Conservation (phyloP, 2,888 invertebrate genomes). For the Lithophane semibrunnea region DNA sequence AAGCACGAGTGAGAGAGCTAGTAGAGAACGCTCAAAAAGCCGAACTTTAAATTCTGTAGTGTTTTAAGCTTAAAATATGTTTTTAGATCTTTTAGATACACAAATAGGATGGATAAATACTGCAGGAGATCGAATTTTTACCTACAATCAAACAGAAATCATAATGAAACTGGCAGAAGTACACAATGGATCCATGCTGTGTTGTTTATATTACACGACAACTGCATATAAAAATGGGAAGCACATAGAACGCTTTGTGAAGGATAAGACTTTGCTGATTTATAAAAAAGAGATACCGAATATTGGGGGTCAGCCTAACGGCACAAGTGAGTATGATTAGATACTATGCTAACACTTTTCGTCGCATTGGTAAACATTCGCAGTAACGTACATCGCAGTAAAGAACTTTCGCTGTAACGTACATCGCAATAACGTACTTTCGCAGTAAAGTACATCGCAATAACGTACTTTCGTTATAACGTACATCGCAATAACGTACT, state of each 20-base stretch:
- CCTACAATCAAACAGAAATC: neutral
- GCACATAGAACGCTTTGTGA: conserved; percentile 9
- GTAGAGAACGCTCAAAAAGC: neutral
- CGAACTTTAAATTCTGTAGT: too few relatives aligned
- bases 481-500: too few relatives aligned
- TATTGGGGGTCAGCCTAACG: neutral
- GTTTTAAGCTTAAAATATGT: neutral
- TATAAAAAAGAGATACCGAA: neutral
- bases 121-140: neutral
- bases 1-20: neutral
- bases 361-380: too few relatives aligned
- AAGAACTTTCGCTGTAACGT: too few relatives aligned
- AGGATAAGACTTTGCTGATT: conserved; percentile 16
- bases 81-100: conserved; percentile 2
- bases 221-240: neutral
- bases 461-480: too few relatives aligned
- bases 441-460: too few relatives aligned
- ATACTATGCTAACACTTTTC: neutral
- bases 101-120: conserved; percentile 27
- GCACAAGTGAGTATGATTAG: conserved; percentile 9
- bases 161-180: neutral
- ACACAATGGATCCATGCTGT: conserved; percentile 20
- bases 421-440: too few relatives aligned
- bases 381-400: too few relatives aligned
- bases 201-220: conserved; percentile 23